These are phyloP conservation scores for Saccopteryx leptura DNA, from an alignment of 2,113 vertebrate genomes.

Conservation along the genomic window DNA sequence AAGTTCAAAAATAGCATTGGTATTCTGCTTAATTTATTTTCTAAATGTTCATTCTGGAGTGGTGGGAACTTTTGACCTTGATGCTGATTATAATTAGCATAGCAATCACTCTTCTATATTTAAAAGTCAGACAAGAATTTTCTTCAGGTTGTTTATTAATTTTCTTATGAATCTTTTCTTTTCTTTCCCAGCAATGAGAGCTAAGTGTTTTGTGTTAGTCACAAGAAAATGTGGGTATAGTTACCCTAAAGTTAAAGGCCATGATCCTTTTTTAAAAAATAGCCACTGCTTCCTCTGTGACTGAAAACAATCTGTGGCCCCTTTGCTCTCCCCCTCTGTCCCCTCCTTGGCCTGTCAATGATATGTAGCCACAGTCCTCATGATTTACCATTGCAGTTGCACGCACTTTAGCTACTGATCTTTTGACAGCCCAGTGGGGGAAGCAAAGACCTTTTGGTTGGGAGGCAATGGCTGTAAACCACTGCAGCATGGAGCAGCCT, in stretches of 20 bases:
- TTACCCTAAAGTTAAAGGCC: neutral
- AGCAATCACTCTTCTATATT: constrained; percentile 85
- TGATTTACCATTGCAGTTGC: neutral
- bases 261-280: neutral
- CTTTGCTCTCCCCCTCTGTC: rapidly evolving
- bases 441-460: neutral
- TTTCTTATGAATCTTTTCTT: constrained; percentile 69
- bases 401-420: neutral
- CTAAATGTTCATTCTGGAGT: constrained; percentile 81
- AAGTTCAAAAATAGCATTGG: constrained; percentile 80
- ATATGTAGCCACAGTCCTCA: neutral
- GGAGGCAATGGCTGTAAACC: neutral
- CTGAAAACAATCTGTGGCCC: neutral
- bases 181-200: constrained; percentile 31
- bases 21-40: constrained; percentile 82
- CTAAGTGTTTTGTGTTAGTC: constrained; percentile 57
- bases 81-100: constrained; percentile 85
- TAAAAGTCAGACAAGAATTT: constrained; percentile 80
- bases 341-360: neutral
- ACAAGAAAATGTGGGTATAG: neutral
- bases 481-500: neutral
- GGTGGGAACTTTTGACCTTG: constrained; percentile 85
- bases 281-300: neutral
- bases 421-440: neutral
- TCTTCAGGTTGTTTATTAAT: constrained; percentile 83